Evolutionary conservation across 2,888 invertebrate species (phyloP).

Genomic region (Cheilosia soror): DNA sequence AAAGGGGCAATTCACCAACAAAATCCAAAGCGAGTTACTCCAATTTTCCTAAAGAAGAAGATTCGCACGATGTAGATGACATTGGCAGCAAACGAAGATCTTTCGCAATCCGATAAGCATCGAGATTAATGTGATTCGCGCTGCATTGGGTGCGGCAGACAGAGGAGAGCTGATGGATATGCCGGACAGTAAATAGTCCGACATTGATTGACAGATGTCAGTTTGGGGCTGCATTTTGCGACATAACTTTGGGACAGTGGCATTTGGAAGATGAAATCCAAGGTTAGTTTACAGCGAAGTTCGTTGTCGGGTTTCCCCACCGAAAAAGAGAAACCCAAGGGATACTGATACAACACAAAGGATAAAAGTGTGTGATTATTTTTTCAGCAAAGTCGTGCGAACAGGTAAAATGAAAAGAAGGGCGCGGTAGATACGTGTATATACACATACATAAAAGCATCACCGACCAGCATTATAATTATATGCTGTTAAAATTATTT

Average conservation of each 20-base stretch:
- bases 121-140: constrained; percentile 40
- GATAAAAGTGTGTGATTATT: too few species aligned
- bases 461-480: too few species aligned
- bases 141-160: constrained; percentile 27
- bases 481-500: too few species aligned
- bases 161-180: constrained; percentile 4
- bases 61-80: constrained; percentile 6
- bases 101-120: constrained; percentile 30
- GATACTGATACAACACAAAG: background rate
- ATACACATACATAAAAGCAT: too few species aligned
- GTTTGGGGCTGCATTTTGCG: constrained; percentile 1
- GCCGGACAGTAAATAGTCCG: constrained; percentile 23
- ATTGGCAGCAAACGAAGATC: constrained; percentile 7
- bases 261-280: background rate
- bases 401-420: too few species aligned
- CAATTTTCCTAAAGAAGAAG: constrained; percentile 11
- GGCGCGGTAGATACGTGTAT: too few species aligned
- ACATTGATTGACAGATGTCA: constrained; percentile 39
- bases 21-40: background rate
- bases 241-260: background rate
- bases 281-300: background rate
- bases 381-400: too few species aligned
- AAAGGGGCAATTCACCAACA: background rate
- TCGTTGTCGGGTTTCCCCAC: constrained; percentile 14
- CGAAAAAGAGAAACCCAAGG: background rate